Evolutionary conservation across 1,140 invertebrate genomes (phyloP).

Genomic region (Lasaia peninsularis): DNA sequence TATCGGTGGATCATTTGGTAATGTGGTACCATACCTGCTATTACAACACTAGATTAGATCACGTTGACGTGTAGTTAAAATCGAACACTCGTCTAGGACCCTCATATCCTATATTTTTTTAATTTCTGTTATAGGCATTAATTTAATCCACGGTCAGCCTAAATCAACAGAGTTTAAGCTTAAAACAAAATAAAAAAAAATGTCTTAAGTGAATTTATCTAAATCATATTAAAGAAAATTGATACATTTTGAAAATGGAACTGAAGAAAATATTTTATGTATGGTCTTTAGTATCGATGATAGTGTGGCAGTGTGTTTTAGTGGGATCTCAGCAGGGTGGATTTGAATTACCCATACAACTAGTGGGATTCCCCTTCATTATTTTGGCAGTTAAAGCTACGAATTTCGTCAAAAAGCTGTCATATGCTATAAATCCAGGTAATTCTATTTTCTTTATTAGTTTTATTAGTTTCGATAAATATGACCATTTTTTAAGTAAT

Average conservation of each 20-base stretch:
- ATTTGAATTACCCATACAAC: conserved; percentile 87
- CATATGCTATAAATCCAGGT: conserved; percentile 89
- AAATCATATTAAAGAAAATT: not conserved
- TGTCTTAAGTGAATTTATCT: not conserved
- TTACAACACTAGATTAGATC: conserved; percentile 52
- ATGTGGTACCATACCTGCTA: conserved; percentile 27
- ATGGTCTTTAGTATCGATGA: conserved; percentile 43
- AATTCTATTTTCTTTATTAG: conserved; percentile 24
- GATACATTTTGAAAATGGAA: conserved; percentile 42
- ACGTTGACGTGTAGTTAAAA: conserved; percentile 54
- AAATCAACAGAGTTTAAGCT: no score
- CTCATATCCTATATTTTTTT: not conserved
- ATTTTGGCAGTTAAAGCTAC: conserved; percentile 87
- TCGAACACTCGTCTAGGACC: conserved; percentile 36
- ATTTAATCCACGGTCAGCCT: not conserved
- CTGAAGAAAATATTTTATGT: conserved; percentile 52
- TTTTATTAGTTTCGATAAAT: no score
- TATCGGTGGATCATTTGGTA: conserved; percentile 40
- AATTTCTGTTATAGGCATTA: not conserved
- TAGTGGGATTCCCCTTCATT: conserved; percentile 90
- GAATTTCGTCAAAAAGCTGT: conserved; percentile 89
- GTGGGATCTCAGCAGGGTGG: conserved; percentile 71
- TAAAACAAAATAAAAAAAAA: no score
- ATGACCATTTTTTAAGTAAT: no score
- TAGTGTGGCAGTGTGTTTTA: conserved; percentile 49